A percentile compares a stretch with the other conserved stretches of the same genome.
phyloP scores from a whole-genome alignment of 2,888 invertebrate genomes.

The Fissipunctia ypsillon region DNA sequence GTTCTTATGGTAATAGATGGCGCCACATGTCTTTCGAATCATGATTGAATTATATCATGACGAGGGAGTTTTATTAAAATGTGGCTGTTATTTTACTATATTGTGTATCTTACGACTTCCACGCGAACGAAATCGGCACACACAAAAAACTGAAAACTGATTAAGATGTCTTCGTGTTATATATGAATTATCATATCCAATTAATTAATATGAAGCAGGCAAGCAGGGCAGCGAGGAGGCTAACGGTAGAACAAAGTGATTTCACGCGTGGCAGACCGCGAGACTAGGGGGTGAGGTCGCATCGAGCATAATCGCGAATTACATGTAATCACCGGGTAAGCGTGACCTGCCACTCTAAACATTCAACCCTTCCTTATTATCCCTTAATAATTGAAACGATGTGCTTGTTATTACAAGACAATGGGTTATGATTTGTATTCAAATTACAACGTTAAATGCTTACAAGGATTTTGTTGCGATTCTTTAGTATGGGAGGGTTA shows the following conservation, averaged over 20 bases:
- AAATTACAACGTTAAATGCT: constrained; percentile 60
- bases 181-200: constrained; percentile 46
- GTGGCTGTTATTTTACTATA: no score
- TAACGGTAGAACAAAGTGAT: constrained; percentile 88
- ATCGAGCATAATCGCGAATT: constrained; percentile 82
- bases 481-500: background rate
- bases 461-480: constrained; percentile 1
- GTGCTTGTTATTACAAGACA: constrained; percentile 78
- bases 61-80: no score
- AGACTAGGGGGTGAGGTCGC: constrained; percentile 78
- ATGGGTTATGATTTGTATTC: constrained; percentile 69
- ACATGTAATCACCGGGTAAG: constrained; percentile 83
- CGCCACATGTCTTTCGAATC: no score
- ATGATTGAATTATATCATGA: no score
- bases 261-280: constrained; percentile 85
- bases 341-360: constrained; percentile 77
- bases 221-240: constrained; percentile 78
- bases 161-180: constrained; percentile 26
- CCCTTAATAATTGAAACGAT: constrained; percentile 83
- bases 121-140: no score
- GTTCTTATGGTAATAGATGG: no score
- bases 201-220: constrained; percentile 64
- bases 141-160: no score
- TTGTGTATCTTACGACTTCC: no score
- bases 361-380: constrained; percentile 84